Conservation (phyloP, 2,113 vertebrate species). For the Apodemus sylvaticus region DNA sequence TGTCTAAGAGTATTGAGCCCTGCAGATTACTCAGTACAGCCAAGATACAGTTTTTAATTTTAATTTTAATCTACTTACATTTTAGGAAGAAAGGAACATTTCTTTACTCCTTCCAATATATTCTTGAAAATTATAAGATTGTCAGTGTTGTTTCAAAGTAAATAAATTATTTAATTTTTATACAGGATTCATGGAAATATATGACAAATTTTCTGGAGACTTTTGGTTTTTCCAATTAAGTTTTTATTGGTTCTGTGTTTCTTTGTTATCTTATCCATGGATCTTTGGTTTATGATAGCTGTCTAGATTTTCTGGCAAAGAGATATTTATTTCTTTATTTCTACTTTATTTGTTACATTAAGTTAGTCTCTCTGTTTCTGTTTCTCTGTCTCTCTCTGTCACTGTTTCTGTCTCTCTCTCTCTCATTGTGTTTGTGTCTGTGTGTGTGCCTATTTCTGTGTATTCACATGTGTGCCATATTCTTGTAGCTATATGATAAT, state of each 20-base stretch:
- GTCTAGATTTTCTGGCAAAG: neutral
- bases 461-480: neutral
- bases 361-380: neutral
- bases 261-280: neutral
- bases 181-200: neutral
- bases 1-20: neutral
- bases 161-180: conserved; percentile 26
- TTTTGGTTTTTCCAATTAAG: neutral
- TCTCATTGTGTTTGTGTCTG: neutral
- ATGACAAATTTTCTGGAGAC: neutral
- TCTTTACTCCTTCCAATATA: neutral
- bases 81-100: neutral
- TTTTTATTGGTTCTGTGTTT: neutral
- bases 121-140: neutral
- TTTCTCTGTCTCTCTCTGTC: neutral
- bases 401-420: neutral
- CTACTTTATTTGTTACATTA: neutral
- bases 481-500: neutral
- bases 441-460: neutral
- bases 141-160: neutral
- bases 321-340: neutral
- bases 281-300: conserved; percentile 50
- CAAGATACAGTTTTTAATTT: neutral
- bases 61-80: neutral
- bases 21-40: neutral